Percentiles rank a stretch among this genome's conserved stretches.
Conservation (phyloP, 64 coral and sea anemone genomes). For the Pachyseris speciosa region DNA sequence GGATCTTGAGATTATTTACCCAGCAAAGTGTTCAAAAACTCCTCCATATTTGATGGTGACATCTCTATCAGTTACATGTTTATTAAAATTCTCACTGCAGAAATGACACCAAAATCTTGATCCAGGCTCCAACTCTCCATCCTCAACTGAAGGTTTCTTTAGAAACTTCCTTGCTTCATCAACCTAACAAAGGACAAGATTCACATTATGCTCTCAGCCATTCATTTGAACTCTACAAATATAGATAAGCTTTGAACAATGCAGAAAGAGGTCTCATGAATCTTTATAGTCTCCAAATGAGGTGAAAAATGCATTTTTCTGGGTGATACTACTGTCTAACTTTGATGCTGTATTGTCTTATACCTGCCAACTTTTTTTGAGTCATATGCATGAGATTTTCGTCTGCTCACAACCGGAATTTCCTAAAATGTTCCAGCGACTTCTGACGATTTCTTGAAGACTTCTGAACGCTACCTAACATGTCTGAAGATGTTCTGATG, state of each 20-base stretch:
- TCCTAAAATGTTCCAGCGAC: no score
- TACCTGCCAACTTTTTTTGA: no score
- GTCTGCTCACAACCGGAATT: no score
- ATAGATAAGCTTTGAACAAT: neutral
- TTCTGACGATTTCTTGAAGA: no score
- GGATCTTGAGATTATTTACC: conserved; percentile 31
- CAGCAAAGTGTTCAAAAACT: conserved; percentile 96
- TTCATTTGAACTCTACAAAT: neutral
- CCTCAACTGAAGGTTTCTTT: conserved; percentile 77
- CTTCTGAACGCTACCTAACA: no score
- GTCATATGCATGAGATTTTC: no score
- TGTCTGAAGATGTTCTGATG: no score
- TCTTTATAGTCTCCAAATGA: no score
- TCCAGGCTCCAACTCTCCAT: conserved; percentile 97
- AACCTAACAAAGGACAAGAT: conserved; percentile 48
- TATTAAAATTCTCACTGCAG: conserved; percentile 66
- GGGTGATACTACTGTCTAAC: no score
- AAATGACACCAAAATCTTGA: conserved; percentile 99
- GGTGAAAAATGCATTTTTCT: no score
- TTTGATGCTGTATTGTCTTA: no score
- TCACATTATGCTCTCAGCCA: neutral
- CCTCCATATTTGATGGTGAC: conserved; percentile 90
- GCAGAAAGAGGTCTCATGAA: no score
- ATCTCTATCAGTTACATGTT: conserved; percentile 93
- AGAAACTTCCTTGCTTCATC: conserved; percentile 83